Conservation (phyloP, 2,888 invertebrate species). For the Heliconius hortense region DNA sequence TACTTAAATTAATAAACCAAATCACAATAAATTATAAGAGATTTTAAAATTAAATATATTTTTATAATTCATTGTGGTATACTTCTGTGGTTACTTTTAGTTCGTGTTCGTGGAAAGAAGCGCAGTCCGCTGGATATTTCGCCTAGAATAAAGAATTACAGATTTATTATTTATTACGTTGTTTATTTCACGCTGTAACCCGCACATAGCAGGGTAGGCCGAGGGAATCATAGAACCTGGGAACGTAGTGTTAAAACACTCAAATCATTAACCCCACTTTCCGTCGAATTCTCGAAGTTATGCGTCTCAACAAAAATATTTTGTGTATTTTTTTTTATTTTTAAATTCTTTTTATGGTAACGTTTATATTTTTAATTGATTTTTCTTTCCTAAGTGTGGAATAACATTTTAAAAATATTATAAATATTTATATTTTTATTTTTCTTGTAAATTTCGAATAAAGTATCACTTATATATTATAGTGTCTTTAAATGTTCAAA, state of each 20-base stretch:
- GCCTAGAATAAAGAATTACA: constrained; percentile 71
- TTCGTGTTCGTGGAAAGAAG: constrained; percentile 91
- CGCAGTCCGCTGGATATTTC: constrained; percentile 87
- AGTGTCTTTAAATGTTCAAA: too few relatives aligned
- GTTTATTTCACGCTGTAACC: neutral
- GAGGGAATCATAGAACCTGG: neutral
- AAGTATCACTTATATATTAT: too few relatives aligned
- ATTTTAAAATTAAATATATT: constrained; percentile 3
- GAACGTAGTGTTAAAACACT: neutral
- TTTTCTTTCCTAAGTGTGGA: too few relatives aligned
- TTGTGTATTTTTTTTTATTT: too few relatives aligned
- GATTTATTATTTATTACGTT: neutral
- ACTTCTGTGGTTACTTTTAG: constrained; percentile 91
- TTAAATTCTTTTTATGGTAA: too few relatives aligned
- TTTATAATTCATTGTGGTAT: constrained; percentile 90
- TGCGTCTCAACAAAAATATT: too few relatives aligned
- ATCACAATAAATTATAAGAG: constrained; percentile 4
- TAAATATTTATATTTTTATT: too few relatives aligned
- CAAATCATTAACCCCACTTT: neutral
- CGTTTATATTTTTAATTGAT: too few relatives aligned
- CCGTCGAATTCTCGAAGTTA: too few relatives aligned
- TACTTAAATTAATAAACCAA: neutral
- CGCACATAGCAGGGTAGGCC: neutral
- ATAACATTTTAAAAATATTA: too few relatives aligned
- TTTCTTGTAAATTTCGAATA: too few relatives aligned